These are phyloP conservation scores for Dendrolimus houi DNA, from an alignment of 2,888 invertebrate species.

Conservation along the genomic window DNA sequence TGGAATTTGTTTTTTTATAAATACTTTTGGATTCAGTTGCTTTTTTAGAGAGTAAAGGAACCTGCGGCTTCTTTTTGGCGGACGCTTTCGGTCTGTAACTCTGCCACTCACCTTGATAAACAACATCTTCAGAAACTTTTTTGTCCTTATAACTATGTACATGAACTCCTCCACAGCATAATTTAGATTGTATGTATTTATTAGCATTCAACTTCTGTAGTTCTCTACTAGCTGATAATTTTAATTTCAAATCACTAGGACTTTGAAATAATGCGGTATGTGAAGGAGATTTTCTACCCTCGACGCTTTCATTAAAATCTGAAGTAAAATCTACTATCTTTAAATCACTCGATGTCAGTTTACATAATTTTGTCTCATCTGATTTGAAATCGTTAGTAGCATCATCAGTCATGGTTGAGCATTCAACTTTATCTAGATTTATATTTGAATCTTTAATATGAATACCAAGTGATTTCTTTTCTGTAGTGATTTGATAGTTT, in stretches of 20 bases:
- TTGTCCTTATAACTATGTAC: constrained; percentile 57
- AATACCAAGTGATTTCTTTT: no score
- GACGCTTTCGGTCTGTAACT: constrained; percentile 23
- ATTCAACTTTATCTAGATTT: constrained; percentile 6
- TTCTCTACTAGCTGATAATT: constrained; percentile 16
- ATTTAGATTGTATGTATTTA: constrained; percentile 21
- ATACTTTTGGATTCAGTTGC: constrained; percentile 11
- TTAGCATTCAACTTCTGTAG: not conserved
- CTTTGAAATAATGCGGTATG: constrained; percentile 12
- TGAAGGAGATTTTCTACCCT: constrained; percentile 11
- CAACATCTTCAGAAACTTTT: constrained; percentile 46
- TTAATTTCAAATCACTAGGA: constrained; percentile 19
- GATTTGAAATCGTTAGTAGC: constrained; percentile 5
- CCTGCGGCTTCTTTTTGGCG: constrained; percentile 22
- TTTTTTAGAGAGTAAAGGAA: constrained; percentile 18
- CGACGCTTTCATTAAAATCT: constrained; percentile 21
- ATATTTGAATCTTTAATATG: constrained; percentile 8
- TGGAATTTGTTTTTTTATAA: constrained; percentile 19
- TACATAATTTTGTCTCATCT: constrained; percentile 23
- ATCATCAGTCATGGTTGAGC: constrained; percentile 17
- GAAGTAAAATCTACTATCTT: constrained; percentile 27
- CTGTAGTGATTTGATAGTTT: no score
- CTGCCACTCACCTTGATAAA: constrained; percentile 65
- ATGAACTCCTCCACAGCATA: constrained; percentile 50
- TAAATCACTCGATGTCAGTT: constrained; percentile 22